Base-by-base conservation (phyloP, 2,113 vertebrate species). In the Burhinus bistriatus region DNA sequence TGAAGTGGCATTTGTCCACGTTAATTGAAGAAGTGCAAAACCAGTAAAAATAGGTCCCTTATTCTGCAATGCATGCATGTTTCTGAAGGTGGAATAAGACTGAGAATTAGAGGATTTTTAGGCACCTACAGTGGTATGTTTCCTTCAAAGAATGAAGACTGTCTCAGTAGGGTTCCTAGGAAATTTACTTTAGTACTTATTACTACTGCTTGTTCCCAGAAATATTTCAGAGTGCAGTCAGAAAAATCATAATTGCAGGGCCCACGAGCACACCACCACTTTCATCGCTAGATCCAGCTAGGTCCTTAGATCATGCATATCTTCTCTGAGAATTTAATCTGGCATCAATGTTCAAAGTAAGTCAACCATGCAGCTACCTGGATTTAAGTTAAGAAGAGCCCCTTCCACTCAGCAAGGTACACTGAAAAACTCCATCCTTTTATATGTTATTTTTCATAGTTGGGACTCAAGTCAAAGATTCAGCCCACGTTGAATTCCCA, bases 1-100 rank as follows among this genome's bases (percentile, higher is more conserved):
- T 73, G 8, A 10, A 25, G 15, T 2, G 5, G 1, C 13, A 34
- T 77, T 95, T 83, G 5, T 40, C 36, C 27, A 25, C 14, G 9
- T 16, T 71, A 82, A 59, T 32, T 94, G 49, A 89, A 93, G 77
- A 94, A 93, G 87, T 71, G 44, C 11, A 14, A 91, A 77, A 92
- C 34, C 82, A 88, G 36, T 75, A 80, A 93, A 91, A 95, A 55
- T 69, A 45, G 38, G 20, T 81, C 9, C 4, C 15, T 68, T 38
- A 12, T 78, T 91, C 25, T 71, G 9, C 23, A 75, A 20, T 55
- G 11, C 17, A 27, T 32, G 1, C 1, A 5, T 44, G 7, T 83
- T 72, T 80, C 27, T 81, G 8, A 30, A n/a, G n/a, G 8, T 58
- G 8, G 49, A 83, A 44, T 59, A 19, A 38, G 42, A 45, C 0